Evolutionary conservation across 1,140 invertebrate species (phyloP).

Genomic region (Brachionus manjavacas): DNA sequence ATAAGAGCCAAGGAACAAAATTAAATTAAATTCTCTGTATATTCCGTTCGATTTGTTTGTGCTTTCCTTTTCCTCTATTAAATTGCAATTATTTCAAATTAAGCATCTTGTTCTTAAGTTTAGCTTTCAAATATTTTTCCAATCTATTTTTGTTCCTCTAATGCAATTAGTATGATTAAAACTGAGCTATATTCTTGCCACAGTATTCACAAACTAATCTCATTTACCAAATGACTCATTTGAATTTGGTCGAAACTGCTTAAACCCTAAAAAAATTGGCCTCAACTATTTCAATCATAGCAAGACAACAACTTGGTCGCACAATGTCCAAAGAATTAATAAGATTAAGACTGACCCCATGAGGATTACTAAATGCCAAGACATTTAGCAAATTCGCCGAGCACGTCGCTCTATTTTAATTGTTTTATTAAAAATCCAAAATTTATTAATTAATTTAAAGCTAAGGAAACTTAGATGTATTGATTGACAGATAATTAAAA

Average conservation of each 20-base stretch:
- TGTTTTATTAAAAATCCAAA: not conserved
- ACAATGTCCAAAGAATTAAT: not conserved
- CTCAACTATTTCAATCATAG: no score
- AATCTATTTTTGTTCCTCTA: not conserved
- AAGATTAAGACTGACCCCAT: not conserved
- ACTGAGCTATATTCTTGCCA: not conserved
- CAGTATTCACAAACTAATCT: not conserved
- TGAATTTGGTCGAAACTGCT: not conserved
- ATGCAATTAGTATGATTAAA: not conserved
- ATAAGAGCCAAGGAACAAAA: not conserved
- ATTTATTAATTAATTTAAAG: constrained; percentile 8
- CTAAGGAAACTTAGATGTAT: not conserved
- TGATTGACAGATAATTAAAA: not conserved
- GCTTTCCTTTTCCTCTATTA: not conserved
- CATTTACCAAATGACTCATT: not conserved
- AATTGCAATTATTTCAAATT: constrained; percentile 1
- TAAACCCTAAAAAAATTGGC: not conserved
- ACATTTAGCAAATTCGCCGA: not conserved
- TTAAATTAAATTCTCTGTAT: not conserved
- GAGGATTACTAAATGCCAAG: not conserved
- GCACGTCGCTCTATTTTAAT: not conserved
- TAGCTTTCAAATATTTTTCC: not conserved
- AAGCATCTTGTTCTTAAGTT: not conserved
- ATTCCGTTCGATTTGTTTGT: not conserved
- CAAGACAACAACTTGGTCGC: not conserved